Conservation (phyloP, 2,888 invertebrate species). For the Dynastes tityus region DNA sequence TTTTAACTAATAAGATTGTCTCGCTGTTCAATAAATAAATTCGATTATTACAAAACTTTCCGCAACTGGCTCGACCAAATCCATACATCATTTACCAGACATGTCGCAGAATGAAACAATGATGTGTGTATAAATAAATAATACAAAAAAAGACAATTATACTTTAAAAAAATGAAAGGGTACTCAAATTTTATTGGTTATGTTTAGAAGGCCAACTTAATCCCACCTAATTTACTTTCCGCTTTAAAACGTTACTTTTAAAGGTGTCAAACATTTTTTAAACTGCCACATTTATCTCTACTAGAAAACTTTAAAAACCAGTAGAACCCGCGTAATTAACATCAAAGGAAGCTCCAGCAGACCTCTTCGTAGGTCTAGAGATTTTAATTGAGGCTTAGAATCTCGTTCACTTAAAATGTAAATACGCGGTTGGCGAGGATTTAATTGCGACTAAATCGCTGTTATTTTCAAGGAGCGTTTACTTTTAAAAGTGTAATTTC, state of each 20-base stretch:
- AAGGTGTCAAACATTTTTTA: conserved; percentile 3
- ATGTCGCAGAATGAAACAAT: too few relatives aligned
- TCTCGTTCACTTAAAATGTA: conserved; percentile 36
- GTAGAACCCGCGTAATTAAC: conserved; percentile 25
- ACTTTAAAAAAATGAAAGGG: too few relatives aligned
- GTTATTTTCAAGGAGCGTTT: conserved; percentile 27
- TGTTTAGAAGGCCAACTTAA: background rate
- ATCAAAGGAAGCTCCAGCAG: conserved; percentile 29
- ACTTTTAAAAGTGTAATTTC: conserved; percentile 1
- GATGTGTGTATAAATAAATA: too few relatives aligned
- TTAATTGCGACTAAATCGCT: conserved; percentile 30
- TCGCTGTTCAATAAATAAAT: too few relatives aligned
- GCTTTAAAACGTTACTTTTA: background rate
- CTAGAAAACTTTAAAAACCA: conserved; percentile 7
- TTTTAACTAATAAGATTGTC: too few relatives aligned
- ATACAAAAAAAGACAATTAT: too few relatives aligned
- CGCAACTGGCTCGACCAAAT: too few relatives aligned
- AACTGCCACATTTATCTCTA: conserved; percentile 1
- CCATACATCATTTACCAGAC: too few relatives aligned
- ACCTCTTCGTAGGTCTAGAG: conserved; percentile 30
- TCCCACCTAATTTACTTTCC: background rate
- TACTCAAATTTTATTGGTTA: too few relatives aligned
- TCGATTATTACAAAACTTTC: too few relatives aligned
- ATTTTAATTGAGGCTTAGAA: conserved; percentile 33
- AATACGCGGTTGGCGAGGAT: conserved; percentile 14